Evolutionary conservation across 2,797 vertebrate species (phyloP).

Genomic region (Cynopterus sphinx): DNA sequence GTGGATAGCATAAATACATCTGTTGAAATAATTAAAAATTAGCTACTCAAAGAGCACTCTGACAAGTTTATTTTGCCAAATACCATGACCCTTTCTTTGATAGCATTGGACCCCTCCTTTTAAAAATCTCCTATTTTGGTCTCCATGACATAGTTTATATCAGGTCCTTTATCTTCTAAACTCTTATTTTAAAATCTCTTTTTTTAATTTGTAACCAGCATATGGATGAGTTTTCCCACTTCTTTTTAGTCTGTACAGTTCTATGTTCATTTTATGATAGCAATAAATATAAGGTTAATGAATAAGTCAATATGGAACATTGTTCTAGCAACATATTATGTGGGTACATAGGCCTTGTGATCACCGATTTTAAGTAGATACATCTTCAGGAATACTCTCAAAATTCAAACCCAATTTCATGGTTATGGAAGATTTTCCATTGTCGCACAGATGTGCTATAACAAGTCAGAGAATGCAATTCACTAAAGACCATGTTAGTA

Average conservation of each 20-base stretch:
- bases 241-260: neutral
- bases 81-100: neutral
- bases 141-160: neutral
- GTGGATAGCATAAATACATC: neutral
- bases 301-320: conserved; percentile 8
- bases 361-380: conserved; percentile 32
- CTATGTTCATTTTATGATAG: neutral
- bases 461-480: conserved; percentile 58
- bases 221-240: neutral
- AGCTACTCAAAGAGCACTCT: neutral
- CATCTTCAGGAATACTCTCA: conserved; percentile 22
- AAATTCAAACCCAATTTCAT: conserved; percentile 52
- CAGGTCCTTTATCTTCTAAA: neutral
- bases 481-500: conserved; percentile 68
- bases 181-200: neutral
- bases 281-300: conserved; percentile 36
- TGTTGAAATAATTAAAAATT: conserved; percentile 21
- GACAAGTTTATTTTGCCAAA: neutral
- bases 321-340: neutral
- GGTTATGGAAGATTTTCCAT: conserved; percentile 31
- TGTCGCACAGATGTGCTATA: conserved; percentile 65
- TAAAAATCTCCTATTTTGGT: neutral
- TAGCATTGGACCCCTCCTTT: neutral
- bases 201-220: neutral
- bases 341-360: neutral